Conservation (phyloP, 2,113 vertebrate species). For the Canis aureus region DNA sequence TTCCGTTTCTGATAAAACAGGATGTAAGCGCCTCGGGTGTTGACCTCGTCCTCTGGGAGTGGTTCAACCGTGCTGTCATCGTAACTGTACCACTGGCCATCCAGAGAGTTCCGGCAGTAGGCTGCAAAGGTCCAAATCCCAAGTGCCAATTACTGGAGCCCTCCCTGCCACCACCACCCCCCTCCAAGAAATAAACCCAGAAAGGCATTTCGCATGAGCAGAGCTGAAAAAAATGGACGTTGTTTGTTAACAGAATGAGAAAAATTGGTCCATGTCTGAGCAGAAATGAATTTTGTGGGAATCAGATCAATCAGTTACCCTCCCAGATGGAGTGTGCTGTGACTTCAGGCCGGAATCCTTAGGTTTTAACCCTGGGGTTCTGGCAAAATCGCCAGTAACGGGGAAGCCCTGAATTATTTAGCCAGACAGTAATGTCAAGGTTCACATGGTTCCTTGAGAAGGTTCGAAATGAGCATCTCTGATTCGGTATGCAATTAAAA, state of each 20-base stretch:
- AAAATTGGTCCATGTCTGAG: not conserved
- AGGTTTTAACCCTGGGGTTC: not conserved
- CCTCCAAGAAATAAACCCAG: not conserved
- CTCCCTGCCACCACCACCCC: not conserved
- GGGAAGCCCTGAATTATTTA: not conserved
- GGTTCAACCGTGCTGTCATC: slow-evolving; percentile 95
- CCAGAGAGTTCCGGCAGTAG: slow-evolving; percentile 95
- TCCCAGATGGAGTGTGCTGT: not conserved
- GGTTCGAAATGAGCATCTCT: not conserved
- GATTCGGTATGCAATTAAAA: not conserved
- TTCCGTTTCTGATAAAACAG: slow-evolving; percentile 97
- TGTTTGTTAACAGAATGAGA: not conserved
- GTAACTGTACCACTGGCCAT: slow-evolving; percentile 95
- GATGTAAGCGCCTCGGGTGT: slow-evolving; percentile 95
- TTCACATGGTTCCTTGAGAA: not conserved
- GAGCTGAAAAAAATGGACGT: not conserved
- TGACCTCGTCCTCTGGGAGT: slow-evolving; percentile 92
- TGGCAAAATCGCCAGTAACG: not conserved
- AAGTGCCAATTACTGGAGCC: not conserved
- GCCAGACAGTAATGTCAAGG: fast-evolving
- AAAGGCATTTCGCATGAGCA: not conserved
- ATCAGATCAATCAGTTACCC: not conserved
- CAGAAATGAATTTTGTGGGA: not conserved
- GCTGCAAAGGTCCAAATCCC: slow-evolving; percentile 86
- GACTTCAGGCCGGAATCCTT: not conserved